These are phyloP conservation scores for Diabrotica balteata DNA, from an alignment of 2,888 invertebrate genomes.

Conservation along the genomic window DNA sequence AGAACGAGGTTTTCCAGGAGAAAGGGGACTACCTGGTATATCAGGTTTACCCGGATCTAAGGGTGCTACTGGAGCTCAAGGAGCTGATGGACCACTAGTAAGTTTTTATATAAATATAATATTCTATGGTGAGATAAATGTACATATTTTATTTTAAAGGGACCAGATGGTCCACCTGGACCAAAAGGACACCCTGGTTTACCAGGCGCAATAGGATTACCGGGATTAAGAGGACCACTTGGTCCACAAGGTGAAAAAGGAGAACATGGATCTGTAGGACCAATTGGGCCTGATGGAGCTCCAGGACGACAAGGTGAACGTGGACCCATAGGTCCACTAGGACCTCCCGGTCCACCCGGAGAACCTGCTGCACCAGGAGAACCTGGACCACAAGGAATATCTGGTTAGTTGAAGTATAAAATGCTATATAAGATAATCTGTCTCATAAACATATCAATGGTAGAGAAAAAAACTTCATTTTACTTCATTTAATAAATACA, in stretches of 20 bases:
- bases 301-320: slow-evolving; percentile 73
- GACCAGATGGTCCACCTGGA: slow-evolving; percentile 71
- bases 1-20: slow-evolving; percentile 76
- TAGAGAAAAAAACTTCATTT: too few species aligned
- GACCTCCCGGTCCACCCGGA: slow-evolving; percentile 79
- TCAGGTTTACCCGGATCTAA: slow-evolving; percentile 71
- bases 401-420: slow-evolving; percentile 44
- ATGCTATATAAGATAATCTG: too few species aligned
- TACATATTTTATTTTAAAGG: slow-evolving; percentile 59
- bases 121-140: not conserved
- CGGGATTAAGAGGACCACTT: slow-evolving; percentile 71
- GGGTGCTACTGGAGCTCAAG: slow-evolving; percentile 72
- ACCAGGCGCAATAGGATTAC: slow-evolving; percentile 74
- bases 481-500: too few species aligned
- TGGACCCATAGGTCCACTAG: slow-evolving; percentile 78
- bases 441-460: too few species aligned
- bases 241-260: slow-evolving; percentile 79
- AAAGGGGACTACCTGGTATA: slow-evolving; percentile 73
- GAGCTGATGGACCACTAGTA: slow-evolving; percentile 74
- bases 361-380: slow-evolving; percentile 84
- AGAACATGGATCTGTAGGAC: slow-evolving; percentile 74
- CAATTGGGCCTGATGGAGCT: slow-evolving; percentile 78
- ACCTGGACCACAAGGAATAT: slow-evolving; percentile 73
- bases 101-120: slow-evolving; percentile 35
- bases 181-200: slow-evolving; percentile 76